Conservation (phyloP, 2,797 vertebrate genomes). For the Hoplostethus mediterraneus region DNA sequence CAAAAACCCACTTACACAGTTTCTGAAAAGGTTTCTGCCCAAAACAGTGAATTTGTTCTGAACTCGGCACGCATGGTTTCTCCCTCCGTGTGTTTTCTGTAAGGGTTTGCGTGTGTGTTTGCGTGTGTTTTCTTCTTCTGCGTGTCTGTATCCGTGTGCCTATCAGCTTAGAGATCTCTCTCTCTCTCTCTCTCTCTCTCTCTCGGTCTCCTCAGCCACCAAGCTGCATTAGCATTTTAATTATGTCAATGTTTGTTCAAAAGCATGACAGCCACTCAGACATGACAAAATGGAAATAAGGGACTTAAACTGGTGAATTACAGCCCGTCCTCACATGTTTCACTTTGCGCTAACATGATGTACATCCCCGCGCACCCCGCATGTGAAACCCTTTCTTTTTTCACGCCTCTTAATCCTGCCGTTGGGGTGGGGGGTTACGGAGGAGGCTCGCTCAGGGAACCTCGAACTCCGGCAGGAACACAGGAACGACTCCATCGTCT, state of each 20-base stretch:
- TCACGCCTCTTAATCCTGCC: slow-evolving; percentile 70
- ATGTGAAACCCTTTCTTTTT: slow-evolving; percentile 62
- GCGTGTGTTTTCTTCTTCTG: slow-evolving; percentile 55
- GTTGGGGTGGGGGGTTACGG: too few species aligned
- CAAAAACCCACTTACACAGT: slow-evolving; percentile 59
- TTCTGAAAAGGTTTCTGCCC: slow-evolving; percentile 57
- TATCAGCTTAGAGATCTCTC: slow-evolving; percentile 80
- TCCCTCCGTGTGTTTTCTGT: slow-evolving; percentile 52
- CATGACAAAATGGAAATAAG: slow-evolving; percentile 85
- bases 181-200: background rate
- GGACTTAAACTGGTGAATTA: slow-evolving; percentile 83
- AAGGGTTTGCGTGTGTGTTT: slow-evolving; percentile 27
- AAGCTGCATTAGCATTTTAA: slow-evolving; percentile 88
- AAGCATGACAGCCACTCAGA: slow-evolving; percentile 85
- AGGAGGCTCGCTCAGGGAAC: slow-evolving; percentile 50
- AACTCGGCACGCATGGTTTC: slow-evolving; percentile 21
- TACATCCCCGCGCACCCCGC: slow-evolving; percentile 66
- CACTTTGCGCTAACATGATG: slow-evolving; percentile 65
- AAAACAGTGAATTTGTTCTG: slow-evolving; percentile 57
- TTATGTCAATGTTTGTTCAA: slow-evolving; percentile 88
- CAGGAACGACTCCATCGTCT: slow-evolving; percentile 53
- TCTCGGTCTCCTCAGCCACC: slow-evolving; percentile 72
- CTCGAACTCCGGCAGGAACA: slow-evolving; percentile 44
- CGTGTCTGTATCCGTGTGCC: slow-evolving; percentile 69
- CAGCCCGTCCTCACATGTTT: slow-evolving; percentile 72